Percentiles rank a stretch among this genome's conserved stretches.
Evolutionary conservation across 2,888 invertebrate species (phyloP).

Genomic region (Caenorhabditis sulstoni): DNA sequence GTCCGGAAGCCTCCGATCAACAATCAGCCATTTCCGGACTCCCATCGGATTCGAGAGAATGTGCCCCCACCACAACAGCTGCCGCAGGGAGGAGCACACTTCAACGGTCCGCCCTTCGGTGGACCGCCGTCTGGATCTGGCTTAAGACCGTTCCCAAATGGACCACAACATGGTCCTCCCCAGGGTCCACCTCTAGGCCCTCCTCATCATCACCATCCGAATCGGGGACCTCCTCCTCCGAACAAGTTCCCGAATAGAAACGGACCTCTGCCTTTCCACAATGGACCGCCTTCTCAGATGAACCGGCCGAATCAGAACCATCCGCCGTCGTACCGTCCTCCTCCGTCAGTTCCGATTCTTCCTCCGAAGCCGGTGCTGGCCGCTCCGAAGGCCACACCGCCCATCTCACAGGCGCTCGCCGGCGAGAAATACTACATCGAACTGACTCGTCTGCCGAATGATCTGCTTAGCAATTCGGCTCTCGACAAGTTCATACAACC

Average conservation of each 20-base stretch:
- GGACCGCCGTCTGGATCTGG: background rate
- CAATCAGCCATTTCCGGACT: too few species aligned
- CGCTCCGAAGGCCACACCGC: background rate
- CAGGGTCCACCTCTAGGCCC: background rate
- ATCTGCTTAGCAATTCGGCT: slow-evolving; percentile 65
- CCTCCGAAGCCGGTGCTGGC: slow-evolving; percentile 7
- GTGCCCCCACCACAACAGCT: too few species aligned
- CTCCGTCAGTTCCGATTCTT: background rate
- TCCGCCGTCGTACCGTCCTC: background rate
- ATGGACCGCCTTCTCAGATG: background rate
- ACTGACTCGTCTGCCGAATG: slow-evolving; percentile 68
- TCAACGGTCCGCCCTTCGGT: background rate
- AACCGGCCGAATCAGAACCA: background rate
- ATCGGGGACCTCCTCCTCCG: background rate
- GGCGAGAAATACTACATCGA: slow-evolving; percentile 65
- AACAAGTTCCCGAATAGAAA: slow-evolving; percentile 7
- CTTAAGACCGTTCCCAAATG: background rate
- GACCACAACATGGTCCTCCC: background rate
- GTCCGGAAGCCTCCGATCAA: too few species aligned
- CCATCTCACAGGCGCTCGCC: background rate
- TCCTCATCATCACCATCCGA: background rate
- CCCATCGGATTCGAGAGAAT: too few species aligned
- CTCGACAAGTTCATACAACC: slow-evolving; percentile 72
- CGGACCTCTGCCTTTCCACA: slow-evolving; percentile 13
- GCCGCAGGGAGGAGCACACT: background rate